phyloP scores from a whole-genome alignment of 2,888 invertebrate species.

The Heteropelma amictum region DNA sequence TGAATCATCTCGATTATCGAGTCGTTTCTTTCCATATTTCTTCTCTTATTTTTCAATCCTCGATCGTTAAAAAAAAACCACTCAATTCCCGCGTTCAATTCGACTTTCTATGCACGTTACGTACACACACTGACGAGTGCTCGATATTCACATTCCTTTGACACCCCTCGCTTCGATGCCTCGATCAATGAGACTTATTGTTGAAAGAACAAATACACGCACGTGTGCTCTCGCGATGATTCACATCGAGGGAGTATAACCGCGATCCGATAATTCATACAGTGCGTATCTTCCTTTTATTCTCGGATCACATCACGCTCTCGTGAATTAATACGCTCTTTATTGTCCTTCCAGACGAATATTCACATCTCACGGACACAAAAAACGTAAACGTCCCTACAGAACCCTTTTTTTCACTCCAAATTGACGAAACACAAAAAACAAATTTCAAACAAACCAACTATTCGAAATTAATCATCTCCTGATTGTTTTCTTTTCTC shows the following conservation, averaged over 20 bases:
- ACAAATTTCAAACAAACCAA: too few relatives aligned
- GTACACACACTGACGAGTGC: too few relatives aligned
- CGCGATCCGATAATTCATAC: conserved; percentile 31
- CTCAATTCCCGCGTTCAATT: conserved; percentile 25
- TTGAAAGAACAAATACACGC: conserved; percentile 53
- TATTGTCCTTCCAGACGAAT: conserved; percentile 2
- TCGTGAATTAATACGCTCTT: conserved; percentile 4
- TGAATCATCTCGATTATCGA: conserved; percentile 55
- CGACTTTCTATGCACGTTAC: conserved; percentile 4
- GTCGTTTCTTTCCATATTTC: conserved; percentile 54
- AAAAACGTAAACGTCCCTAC: too few relatives aligned
- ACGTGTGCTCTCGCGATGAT: conserved; percentile 49
- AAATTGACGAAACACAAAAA: too few relatives aligned
- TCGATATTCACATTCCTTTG: conserved; percentile 20
- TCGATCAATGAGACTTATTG: conserved; percentile 53
- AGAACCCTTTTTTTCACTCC: not conserved
- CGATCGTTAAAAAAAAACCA: conserved; percentile 5
- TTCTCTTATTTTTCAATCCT: conserved; percentile 59
- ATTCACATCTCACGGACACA: not conserved
- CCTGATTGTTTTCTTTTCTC: not conserved
- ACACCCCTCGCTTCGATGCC: conserved; percentile 25
- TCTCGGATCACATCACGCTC: not conserved
- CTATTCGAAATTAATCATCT: not conserved
- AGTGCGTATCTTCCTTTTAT: conserved; percentile 12
- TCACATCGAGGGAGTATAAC: too few relatives aligned